Evolutionary conservation across 2,888 invertebrate genomes (phyloP).

Genomic region (Slavum lentiscoides): DNA sequence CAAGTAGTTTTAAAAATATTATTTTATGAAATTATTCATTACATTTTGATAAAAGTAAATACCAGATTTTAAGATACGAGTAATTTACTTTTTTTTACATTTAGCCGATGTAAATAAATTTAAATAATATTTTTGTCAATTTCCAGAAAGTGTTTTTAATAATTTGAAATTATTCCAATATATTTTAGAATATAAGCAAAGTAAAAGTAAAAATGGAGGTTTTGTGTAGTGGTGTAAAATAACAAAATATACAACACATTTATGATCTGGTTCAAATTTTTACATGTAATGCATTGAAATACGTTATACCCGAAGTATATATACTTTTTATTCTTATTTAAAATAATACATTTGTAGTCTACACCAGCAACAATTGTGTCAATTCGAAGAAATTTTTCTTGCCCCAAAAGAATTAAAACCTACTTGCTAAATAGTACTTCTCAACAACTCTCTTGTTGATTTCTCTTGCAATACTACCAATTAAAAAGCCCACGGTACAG

Average conservation of each 20-base stretch:
- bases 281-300: not conserved
- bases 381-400: not conserved
- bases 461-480: not conserved
- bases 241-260: not conserved
- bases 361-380: not conserved
- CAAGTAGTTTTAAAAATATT: not conserved
- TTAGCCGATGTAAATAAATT: not conserved
- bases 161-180: not conserved
- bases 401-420: not conserved
- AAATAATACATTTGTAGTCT: too few relatives aligned
- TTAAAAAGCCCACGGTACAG: not conserved
- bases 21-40: conserved; percentile 1
- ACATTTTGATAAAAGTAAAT: not conserved
- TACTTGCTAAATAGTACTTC: not conserved
- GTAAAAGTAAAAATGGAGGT: not conserved
- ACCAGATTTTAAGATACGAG: not conserved
- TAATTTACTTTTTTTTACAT: not conserved
- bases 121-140: not conserved
- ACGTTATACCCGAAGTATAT: not conserved
- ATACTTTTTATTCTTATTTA: not conserved
- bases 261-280: conserved; percentile 7
- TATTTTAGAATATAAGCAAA: not conserved
- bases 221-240: not conserved
- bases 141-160: not conserved
- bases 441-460: not conserved